Percentiles rank a stretch among this genome's conserved stretches.
phyloP scores from a whole-genome alignment of 2,888 invertebrate species.

The Molorchus minor region DNA sequence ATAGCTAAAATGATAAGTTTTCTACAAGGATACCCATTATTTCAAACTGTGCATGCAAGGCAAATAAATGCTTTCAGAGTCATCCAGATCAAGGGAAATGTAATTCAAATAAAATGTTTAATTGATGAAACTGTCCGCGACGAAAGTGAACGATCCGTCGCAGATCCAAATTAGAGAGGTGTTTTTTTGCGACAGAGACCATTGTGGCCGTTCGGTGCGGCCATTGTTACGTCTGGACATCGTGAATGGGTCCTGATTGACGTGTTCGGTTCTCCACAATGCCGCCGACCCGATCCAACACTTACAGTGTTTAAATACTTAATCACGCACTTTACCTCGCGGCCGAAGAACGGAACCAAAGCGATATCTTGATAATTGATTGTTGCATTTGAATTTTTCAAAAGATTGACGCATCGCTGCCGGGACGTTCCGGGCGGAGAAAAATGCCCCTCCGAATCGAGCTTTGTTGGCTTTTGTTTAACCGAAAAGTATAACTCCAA shows the following conservation, averaged over 20 bases:
- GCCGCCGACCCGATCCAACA: slow-evolving; percentile 55
- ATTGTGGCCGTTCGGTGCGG: slow-evolving; percentile 43
- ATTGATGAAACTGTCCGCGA: slow-evolving; percentile 17
- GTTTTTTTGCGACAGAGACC: slow-evolving; percentile 33
- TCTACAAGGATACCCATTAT: no score
- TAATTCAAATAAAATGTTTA: slow-evolving; percentile 6
- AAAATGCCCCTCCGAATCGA: background rate
- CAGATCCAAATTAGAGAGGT: slow-evolving; percentile 25
- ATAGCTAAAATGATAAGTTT: no score
- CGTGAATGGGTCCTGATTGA: slow-evolving; percentile 43
- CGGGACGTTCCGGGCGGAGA: background rate
- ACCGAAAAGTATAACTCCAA: no score
- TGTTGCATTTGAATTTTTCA: slow-evolving; percentile 18
- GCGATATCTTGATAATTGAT: slow-evolving; percentile 26
- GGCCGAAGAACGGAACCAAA: slow-evolving; percentile 6
- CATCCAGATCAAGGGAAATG: no score
- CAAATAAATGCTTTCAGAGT: no score
- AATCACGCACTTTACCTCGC: slow-evolving; percentile 47
- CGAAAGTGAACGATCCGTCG: slow-evolving; percentile 20
- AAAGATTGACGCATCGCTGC: background rate
- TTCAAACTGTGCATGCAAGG: no score
- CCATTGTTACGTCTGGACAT: slow-evolving; percentile 48
- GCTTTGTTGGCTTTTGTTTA: no score
- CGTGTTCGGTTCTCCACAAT: slow-evolving; percentile 35
- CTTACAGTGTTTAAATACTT: slow-evolving; percentile 58